Percentiles rank a stretch among this genome's conserved stretches.
phyloP scores from a whole-genome alignment of 30 jellyfish, hydroid and myxozoan genomes.

The Catostylus mosaicus region DNA sequence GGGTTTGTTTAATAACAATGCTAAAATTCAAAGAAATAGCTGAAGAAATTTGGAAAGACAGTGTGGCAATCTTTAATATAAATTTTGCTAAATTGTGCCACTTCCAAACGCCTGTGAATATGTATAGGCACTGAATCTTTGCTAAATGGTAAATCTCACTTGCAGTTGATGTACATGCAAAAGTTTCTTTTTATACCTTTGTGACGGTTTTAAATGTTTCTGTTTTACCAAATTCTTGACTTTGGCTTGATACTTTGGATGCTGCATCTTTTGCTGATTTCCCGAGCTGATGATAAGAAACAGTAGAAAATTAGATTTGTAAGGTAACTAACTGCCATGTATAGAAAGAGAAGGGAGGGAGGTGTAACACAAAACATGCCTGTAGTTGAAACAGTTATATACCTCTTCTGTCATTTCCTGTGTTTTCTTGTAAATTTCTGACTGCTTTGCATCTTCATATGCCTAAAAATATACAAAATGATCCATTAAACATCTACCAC shows the following conservation, averaged over 20 bases:
- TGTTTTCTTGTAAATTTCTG: slow-evolving; percentile 81
- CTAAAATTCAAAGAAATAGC: too few species aligned
- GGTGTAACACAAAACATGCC: not conserved
- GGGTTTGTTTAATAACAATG: too few species aligned
- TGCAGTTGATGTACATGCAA: not conserved
- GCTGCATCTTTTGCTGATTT: slow-evolving; percentile 91
- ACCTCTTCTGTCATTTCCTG: slow-evolving; percentile 87
- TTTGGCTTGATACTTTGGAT: slow-evolving; percentile 65
- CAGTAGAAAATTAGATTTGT: not conserved
- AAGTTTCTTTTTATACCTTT: slow-evolving; percentile 61
- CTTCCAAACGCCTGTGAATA: too few species aligned
- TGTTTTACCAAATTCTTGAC: slow-evolving; percentile 83
- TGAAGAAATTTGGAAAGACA: too few species aligned
- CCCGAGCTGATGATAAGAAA: slow-evolving; percentile 61
- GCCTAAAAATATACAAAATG: slow-evolving; percentile 29
- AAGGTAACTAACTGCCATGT: not conserved
- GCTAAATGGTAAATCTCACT: too few species aligned
- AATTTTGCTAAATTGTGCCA: too few species aligned
- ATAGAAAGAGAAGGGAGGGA: too few species aligned
- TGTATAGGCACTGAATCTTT: too few species aligned
- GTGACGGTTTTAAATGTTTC: slow-evolving; percentile 82
- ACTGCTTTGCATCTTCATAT: slow-evolving; percentile 79
- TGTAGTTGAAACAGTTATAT: not conserved
- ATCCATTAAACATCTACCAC: too few species aligned
- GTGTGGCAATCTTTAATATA: too few species aligned